Evolutionary conservation across 2,113 vertebrate genomes (phyloP), one percentile per base, ranked within the genome.

Genomic region (Cynoglossus semilaevis): DNA sequence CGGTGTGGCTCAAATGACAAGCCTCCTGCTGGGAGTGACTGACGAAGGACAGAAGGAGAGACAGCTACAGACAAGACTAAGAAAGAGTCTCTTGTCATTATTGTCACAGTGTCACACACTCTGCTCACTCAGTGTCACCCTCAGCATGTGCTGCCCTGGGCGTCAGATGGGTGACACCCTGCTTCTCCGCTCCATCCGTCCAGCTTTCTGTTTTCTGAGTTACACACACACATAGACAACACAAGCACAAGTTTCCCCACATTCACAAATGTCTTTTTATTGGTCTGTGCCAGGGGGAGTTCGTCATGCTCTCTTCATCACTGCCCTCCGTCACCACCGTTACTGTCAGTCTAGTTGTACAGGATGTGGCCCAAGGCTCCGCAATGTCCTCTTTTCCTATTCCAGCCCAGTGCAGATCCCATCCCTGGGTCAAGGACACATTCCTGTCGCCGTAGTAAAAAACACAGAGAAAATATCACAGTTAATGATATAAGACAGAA

Each of bases 51-150:
- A 29, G 22, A 6, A 29, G 22, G 2, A 6, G 22, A 29, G 22
- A 29, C 2, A 29, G 22, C 22, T 29, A 29, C 22, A 29, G 22
- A 29, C 22, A n/a, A 29, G 22, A 29, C 22, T 29, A 29, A 29
- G 22, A 73, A 54, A 54, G 54, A 77, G 84, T 80, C 85, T 74
- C 74, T 72, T 70, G 62, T 85, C 78, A 77, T 85, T 74, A 79
- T 74, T 78, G 85, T 77, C 80, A 80, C 47, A 17, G 61, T 65
- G 77, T 82, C 72, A 51, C 64, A 78, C 72, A 65, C 76, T 67
- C 45, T 41, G 76, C 47, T 70, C 78, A 64, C 75, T 77, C 81
- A 77, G 67, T 77, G 84, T 85, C 70, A 77, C 70, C 79, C 61
- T 81, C 73, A 60, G 72, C 80, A 77, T 73, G 58, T 9, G 51